Evolutionary conservation across 2,113 vertebrate species (phyloP), one percentile per base, ranked within the genome.

Genomic region (Coryphaenoides rupestris): DNA sequence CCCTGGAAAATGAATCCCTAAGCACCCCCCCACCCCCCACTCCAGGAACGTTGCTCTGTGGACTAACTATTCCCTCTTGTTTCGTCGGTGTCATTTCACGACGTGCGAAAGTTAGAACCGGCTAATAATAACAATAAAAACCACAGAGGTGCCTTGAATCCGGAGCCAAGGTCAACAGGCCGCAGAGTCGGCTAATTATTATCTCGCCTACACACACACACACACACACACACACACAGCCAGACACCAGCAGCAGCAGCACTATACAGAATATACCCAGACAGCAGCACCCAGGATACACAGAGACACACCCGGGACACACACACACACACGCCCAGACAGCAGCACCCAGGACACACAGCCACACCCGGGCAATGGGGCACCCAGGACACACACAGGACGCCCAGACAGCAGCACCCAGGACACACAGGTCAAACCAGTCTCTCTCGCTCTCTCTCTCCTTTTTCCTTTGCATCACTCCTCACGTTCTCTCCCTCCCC

Each of bases 1-100:
- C 79, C 69, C 78, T 60, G 58, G 74, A 84, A 87, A 89, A 89
- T 81, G 82, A 77, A 85, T 86, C 81, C 73, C 81, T 58, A 10
- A 87, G 79, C 82, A 65, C 71, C 64, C 69, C 60, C 69, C 73
- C 58, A 67, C 47, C 55, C 63, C 68, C 62, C 67, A 62, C 64
- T 62, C 59, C 66, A 64, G 58, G 68, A 71, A 68, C 63, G 24
- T 66, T 60, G 66, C 64, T 7, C 33, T 40, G 52, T 54, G 45
- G 55, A 46, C 22, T 73, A 82, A 85, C 81, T 74, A 66, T 80
- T 72, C 71, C 17, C 79, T 86, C 84, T 70, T 75, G 46, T 50
- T 50, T 50, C 47, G 4, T 13, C 47, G 14, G 14, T 5, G 14
- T 50, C 14, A 23, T 70, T 68, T 67, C 50, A 53, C 59, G 33